phyloP scores from a whole-genome alignment of 1,140 invertebrate genomes.

The Carposina sasakii region DNA sequence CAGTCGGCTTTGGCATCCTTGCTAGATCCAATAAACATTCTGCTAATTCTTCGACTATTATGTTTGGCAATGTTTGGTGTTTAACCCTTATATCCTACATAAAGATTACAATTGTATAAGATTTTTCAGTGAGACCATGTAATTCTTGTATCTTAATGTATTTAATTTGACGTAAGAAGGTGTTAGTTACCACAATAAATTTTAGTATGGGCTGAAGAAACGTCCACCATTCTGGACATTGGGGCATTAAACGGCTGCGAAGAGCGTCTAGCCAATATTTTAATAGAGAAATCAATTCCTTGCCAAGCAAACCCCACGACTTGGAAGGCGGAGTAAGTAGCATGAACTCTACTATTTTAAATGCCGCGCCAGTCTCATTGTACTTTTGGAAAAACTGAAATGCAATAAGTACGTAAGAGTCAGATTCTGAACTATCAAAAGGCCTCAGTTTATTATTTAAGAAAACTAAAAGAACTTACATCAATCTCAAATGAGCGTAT shows the following conservation, averaged over 20 bases:
- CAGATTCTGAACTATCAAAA: neutral
- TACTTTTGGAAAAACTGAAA: constrained; percentile 52
- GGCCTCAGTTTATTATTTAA: neutral
- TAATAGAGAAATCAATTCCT: constrained; percentile 36
- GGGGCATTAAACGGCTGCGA: constrained; percentile 38
- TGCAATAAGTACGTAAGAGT: neutral
- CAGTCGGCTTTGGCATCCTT: constrained; percentile 23
- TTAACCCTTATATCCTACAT: constrained; percentile 40
- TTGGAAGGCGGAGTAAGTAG: constrained; percentile 39
- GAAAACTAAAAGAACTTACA: constrained; percentile 24
- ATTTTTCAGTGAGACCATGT: neutral
- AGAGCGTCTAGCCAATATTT: constrained; percentile 47
- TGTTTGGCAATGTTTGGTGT: constrained; percentile 27
- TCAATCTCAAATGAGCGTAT: constrained; percentile 48
- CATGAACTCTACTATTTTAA: constrained; percentile 33
- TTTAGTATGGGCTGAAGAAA: constrained; percentile 38
- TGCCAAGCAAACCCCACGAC: constrained; percentile 44
- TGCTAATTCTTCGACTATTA: constrained; percentile 34
- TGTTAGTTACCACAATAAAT: constrained; percentile 40
- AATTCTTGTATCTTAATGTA: neutral
- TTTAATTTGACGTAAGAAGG: neutral
- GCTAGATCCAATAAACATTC: constrained; percentile 43
- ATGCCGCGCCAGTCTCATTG: constrained; percentile 40
- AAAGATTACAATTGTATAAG: neutral
- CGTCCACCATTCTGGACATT: constrained; percentile 42